Base-by-base conservation (phyloP, 2,113 vertebrate genomes). In the Mesembrinibis cayennensis region DNA sequence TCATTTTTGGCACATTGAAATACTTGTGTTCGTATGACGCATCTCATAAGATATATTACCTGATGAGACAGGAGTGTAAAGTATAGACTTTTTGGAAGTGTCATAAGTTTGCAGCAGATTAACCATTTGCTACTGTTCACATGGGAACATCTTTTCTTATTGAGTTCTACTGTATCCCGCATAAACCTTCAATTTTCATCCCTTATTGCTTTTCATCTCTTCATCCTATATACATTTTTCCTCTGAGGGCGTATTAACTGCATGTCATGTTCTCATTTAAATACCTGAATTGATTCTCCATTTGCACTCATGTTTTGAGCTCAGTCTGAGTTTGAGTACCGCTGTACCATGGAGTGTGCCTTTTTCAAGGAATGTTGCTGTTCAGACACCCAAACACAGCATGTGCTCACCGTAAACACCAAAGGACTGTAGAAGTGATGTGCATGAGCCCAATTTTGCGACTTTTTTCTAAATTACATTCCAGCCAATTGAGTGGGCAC, bases 1-100 rank as follows among this genome's bases (percentile, higher is more conserved):
- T 96, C 36, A 80, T 91, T 92, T 96, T 89, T 96, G 92, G 92
- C 82, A 90, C 85, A 89, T 3, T 77, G 79, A 90, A 86, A 82
- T 92, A 80, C 32, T 77, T 93, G 59, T 66, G 62, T 70, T 95
- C 3, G 0, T 86, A 80, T 59, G 87, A 83, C 10, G 2, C 62
- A 78, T 82, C 61, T 89, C 93, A 76, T 61, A 76, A 52, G 61
- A 82, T 79, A 65, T 87, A 83, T 87, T 81, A 72, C 40, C 52
- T 76, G 66, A 91, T 82, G 74, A 96, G 81, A 79, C n/a, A 72
- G 36, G 36, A 56, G 59, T 76, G 15, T 9, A 81, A 88, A 87
- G 27, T 66, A 47, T 4, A 87, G 55, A 79, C 40, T 36, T 94
- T 89, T 93, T 93, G 79, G 42, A 97, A 93, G 30, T 88, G 58